Evolutionary conservation across 2,113 vertebrate genomes (phyloP), one percentile per base, ranked within the genome.

Genomic region (Lasiurus borealis): DNA sequence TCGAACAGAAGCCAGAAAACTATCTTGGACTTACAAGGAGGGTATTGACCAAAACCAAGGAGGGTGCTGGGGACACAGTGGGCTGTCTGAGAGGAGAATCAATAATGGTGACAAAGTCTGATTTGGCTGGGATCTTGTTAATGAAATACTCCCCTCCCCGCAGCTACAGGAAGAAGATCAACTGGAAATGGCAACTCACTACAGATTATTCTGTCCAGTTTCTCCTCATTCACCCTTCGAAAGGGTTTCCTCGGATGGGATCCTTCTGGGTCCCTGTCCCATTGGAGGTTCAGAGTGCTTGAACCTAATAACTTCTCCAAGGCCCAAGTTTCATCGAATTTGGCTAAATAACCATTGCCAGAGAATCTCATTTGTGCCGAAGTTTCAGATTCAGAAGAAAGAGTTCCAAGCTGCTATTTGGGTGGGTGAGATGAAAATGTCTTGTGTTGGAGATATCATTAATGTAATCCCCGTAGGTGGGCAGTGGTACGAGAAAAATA

Each of bases 401-500:
- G 94, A 75, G 31, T 25, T 71, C 13, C 31, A 82, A 85, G 31
- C 25, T 86, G 85, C 36, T n/a, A 40, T 50, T 8, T 19, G 40
- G 27, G 82, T 80, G 86, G 34, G 88, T 54, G 21, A 84, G 11
- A 69, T 31, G 81, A 46, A 6, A 59, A 52, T 46, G 48, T 64
- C 77, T 71, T 93, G 62, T 7, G 29, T 69, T 85, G 48, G 18
- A 73, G 34, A 50, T 29, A 77, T 62, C n/a, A 77, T 85, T 57
- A 80, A 7, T 82, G 96, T 59, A 72, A 82, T 86, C 19, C 34
- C 15, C 1, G 1, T 82, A 40, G 31, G 85, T 93, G 75, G 81
- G 71, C 2, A n/a, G 85, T 52, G 31, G 71, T 14, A 89, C 68
- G 81, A 81, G 85, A 95, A 81, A 96, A 96, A 91, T 83, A 88